These are phyloP conservation scores for Leptodactylus fallax DNA, from an alignment of 2,797 vertebrate genomes.

Conservation along the genomic window DNA sequence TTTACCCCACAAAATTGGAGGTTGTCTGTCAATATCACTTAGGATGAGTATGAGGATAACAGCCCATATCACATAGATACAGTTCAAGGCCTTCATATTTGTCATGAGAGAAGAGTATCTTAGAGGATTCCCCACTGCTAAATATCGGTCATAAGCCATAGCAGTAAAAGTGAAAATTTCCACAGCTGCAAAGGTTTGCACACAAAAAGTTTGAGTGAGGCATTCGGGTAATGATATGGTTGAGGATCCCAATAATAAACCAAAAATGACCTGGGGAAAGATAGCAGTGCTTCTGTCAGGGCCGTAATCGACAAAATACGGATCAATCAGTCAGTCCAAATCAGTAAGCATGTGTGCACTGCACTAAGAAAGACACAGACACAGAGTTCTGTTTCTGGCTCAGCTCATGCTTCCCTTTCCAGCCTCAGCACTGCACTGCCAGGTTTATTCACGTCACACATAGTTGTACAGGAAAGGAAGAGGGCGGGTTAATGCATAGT, in stretches of 20 bases:
- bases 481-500: too few species aligned
- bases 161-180: conserved; percentile 24
- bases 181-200: not conserved
- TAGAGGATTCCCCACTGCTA: conserved; percentile 32
- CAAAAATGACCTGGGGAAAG: not conserved
- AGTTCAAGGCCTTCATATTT: conserved; percentile 18
- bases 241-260: conserved; percentile 1
- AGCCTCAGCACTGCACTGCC: too few species aligned
- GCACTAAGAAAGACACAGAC: too few species aligned
- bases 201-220: conserved; percentile 6
- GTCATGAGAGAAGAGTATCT: conserved; percentile 37
- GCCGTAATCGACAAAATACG: too few species aligned
- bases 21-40: conserved; percentile 1
- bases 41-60: not conserved
- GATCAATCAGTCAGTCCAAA: too few species aligned
- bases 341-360: too few species aligned
- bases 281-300: not conserved
- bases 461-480: too few species aligned
- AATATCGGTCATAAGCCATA: conserved; percentile 48
- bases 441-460: too few species aligned
- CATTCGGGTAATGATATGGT: not conserved
- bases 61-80: not conserved
- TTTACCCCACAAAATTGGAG: conserved; percentile 27
- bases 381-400: too few species aligned
- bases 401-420: too few species aligned